Conservation (phyloP, 2,797 vertebrate genomes). For the Paguma larvata region DNA sequence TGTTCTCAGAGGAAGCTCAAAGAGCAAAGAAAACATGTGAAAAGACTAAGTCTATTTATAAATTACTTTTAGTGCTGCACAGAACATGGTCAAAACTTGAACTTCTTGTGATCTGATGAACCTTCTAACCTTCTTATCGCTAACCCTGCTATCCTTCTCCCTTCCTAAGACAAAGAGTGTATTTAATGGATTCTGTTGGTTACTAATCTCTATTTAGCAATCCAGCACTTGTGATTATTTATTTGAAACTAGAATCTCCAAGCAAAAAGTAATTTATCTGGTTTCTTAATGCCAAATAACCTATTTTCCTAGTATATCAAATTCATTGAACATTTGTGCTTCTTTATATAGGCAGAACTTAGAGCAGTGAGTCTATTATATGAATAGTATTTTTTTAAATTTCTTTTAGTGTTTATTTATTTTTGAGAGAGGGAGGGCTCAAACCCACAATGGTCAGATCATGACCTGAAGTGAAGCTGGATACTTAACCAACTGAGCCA, state of each 20-base stretch:
- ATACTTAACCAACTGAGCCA: too few relatives aligned
- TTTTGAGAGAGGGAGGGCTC: too few relatives aligned
- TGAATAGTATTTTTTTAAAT: background rate
- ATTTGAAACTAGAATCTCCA: background rate
- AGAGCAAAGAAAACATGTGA: background rate
- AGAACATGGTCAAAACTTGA: background rate
- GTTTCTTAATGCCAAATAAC: background rate
- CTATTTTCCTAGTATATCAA: background rate
- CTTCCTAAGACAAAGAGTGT: background rate
- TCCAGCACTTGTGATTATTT: background rate
- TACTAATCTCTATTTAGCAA: background rate
- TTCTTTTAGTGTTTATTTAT: too few relatives aligned
- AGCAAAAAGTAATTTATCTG: background rate
- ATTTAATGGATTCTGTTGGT: background rate
- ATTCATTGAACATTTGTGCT: background rate
- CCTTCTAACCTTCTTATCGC: background rate
- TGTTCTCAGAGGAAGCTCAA: slow-evolving; percentile 9
- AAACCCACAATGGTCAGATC: too few relatives aligned
- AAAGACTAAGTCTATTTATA: slow-evolving; percentile 40
- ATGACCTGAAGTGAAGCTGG: too few relatives aligned
- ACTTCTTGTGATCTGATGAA: background rate
- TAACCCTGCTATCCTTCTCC: background rate
- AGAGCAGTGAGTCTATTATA: background rate
- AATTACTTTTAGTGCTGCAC: background rate
- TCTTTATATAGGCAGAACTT: background rate